A percentile compares a stretch with the other conserved stretches of the same genome.
phyloP scores from a whole-genome alignment of 2,797 vertebrate species.

The Delichon dasypus region DNA sequence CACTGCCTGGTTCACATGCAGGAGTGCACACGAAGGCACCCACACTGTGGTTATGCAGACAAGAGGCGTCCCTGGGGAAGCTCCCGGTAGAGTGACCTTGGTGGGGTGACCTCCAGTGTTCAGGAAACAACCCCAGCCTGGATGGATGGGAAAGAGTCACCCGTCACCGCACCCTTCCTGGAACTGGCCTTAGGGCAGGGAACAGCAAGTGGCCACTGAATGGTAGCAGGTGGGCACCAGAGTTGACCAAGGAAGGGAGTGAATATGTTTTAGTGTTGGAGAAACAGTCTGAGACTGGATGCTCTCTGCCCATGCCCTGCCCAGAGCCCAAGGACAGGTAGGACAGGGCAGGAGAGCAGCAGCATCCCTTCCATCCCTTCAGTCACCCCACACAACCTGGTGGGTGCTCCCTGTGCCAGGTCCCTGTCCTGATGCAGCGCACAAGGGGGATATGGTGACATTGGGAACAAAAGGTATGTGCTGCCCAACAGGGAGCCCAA shows the following conservation, averaged over 20 bases:
- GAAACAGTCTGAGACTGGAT: neutral
- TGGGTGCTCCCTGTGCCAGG: neutral
- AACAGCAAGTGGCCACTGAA: neutral
- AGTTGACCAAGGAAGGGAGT: neutral
- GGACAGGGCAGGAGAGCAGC: neutral
- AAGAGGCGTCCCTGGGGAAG: neutral
- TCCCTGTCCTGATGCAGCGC: neutral
- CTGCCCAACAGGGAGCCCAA: neutral
- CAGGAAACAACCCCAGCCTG: neutral
- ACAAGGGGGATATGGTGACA: neutral
- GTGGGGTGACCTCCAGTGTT: neutral
- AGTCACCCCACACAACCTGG: neutral
- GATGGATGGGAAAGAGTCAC: fast-evolving
- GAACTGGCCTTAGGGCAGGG: neutral
- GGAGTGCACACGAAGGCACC: neutral
- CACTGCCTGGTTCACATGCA: neutral
- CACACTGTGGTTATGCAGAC: fast-evolving
- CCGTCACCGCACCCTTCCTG: fast-evolving
- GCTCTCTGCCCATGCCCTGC: neutral
- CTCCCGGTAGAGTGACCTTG: neutral
- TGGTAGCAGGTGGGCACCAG: fast-evolving
- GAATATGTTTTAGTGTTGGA: neutral
- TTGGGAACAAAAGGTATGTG: neutral
- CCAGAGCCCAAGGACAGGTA: neutral
- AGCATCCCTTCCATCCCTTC: neutral